These are phyloP conservation scores for Tadarida brasiliensis DNA, from an alignment of 2,797 vertebrate species.

Conservation along the genomic window DNA sequence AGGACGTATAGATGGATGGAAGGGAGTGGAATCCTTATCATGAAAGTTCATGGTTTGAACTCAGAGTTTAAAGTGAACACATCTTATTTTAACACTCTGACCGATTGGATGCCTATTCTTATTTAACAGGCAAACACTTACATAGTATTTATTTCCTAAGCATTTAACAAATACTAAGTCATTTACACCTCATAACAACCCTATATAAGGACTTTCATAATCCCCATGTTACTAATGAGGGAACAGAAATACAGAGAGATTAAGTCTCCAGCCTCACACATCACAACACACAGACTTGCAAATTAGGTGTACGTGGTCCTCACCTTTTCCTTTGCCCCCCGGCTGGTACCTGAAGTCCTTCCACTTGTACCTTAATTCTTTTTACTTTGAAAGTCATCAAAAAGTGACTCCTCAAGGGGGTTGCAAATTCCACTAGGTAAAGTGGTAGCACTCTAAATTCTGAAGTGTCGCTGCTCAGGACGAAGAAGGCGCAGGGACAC, in stretches of 20 bases:
- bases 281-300: background rate
- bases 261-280: background rate
- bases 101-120: conserved; percentile 5
- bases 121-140: conserved; percentile 23
- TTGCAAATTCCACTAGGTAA: background rate
- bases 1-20: background rate
- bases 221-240: background rate
- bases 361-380: background rate
- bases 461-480: background rate
- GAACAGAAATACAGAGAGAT: background rate
- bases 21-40: background rate
- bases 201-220: background rate
- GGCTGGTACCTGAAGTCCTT: background rate
- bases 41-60: background rate
- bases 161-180: conserved; percentile 1
- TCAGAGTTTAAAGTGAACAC: background rate
- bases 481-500: background rate
- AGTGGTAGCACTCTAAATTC: background rate
- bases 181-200: conserved; percentile 27
- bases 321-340: background rate
- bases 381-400: background rate
- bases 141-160: background rate
- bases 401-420: background rate
- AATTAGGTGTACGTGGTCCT: background rate
- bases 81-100: background rate